phyloP scores from a whole-genome alignment of 2,888 invertebrate genomes.

The Cephus nigrinus region DNA sequence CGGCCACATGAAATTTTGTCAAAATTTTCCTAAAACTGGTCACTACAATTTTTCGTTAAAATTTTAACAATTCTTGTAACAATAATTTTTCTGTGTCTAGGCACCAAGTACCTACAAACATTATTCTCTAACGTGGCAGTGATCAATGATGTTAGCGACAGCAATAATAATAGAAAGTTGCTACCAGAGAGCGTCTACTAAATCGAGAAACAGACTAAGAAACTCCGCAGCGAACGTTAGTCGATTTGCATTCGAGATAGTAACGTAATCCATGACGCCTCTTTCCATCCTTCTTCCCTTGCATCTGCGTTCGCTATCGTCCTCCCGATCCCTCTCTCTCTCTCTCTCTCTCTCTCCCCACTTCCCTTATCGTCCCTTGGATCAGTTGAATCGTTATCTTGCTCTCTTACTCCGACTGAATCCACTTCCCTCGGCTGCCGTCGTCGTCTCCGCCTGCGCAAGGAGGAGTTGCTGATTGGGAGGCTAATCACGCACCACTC shows the following conservation, averaged over 20 bases:
- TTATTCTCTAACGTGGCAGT: background rate
- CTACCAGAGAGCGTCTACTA: background rate
- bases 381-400: constrained; percentile 17
- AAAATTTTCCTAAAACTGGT: background rate
- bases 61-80: background rate
- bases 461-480: constrained; percentile 45
- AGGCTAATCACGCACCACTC: constrained; percentile 59
- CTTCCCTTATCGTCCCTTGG: background rate
- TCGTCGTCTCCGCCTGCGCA: constrained; percentile 21
- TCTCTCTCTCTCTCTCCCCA: background rate
- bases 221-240: constrained; percentile 12
- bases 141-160: background rate
- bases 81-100: background rate
- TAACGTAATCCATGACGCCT: background rate
- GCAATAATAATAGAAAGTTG: background rate
- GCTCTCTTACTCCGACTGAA: constrained; percentile 12
- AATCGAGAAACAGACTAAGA: background rate
- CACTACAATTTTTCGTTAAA: background rate
- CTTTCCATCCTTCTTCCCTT: background rate
- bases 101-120: no score
- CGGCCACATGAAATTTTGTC: background rate
- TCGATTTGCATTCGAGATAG: constrained; percentile 13
- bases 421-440: background rate
- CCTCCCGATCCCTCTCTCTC: background rate
- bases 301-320: background rate